Conservation (phyloP, 2,797 vertebrate species). For the Rhadinocentrus ornatus region DNA sequence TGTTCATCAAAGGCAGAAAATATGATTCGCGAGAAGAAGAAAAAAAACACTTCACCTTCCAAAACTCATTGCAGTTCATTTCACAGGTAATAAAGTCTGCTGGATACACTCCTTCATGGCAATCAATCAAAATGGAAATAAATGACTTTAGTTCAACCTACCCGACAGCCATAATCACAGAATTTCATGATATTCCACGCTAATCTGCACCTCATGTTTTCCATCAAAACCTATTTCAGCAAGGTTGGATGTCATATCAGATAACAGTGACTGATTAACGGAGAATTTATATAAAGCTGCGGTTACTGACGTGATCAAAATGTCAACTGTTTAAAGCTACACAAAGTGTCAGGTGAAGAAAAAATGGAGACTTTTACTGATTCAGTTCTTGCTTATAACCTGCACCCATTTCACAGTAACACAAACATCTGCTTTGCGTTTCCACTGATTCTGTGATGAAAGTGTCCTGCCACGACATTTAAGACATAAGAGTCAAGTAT, state of each 20-base stretch:
- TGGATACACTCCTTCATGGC: constrained; percentile 50
- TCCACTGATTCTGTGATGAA: background rate
- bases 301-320: constrained; percentile 7
- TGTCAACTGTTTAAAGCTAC: constrained; percentile 3
- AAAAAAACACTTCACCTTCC: constrained; percentile 49
- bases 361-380: background rate
- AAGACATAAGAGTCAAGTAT: background rate
- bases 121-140: constrained; percentile 71
- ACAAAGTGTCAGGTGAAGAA: background rate
- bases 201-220: constrained; percentile 40
- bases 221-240: constrained; percentile 41
- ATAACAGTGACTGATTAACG: constrained; percentile 34
- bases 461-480: background rate
- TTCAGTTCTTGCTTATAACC: background rate
- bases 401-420: background rate
- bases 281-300: background rate
- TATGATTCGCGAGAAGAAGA: constrained; percentile 42
- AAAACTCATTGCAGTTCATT: constrained; percentile 73
- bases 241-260: constrained; percentile 18
- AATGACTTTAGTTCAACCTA: constrained; percentile 47
- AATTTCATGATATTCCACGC: constrained; percentile 37
- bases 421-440: background rate
- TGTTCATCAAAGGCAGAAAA: constrained; percentile 65
- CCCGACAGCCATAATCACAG: constrained; percentile 42
- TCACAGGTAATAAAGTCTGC: constrained; percentile 73